Evolutionary conservation across 2,797 vertebrate species (phyloP), one percentile per base, ranked within the genome.

Genomic region (Notoglanidium macrostoma): DNA sequence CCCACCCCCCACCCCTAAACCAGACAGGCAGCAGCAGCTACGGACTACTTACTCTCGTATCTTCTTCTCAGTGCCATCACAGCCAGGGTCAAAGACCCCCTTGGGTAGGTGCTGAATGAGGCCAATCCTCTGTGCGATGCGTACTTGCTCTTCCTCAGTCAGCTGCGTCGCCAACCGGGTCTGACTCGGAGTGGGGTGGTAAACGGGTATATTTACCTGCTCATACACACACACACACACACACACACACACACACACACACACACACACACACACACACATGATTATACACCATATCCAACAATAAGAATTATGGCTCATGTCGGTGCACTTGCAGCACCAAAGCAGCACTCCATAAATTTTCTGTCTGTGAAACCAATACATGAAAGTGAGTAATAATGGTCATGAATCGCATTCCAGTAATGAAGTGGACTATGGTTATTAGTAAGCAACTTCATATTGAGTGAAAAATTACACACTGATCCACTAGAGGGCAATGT

Each of bases 71-170:
- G 96, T 96, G 92, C 96, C 96, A 12, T 97, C 96, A 89, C 96
- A 94, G 61, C 97, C 96, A 68, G 96, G 96, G 86, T 97, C 97
- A 84, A 97, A 97, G 91, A 97, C 96, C 49, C 97, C 97, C 85
- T 95, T 96, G 72, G 97, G 97, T 23, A 97, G 95, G 91, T 97
- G 97, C 92, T 97, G 97, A 91, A 97, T 97, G 91, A 97, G 97
- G 90, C 97, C 97, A 90, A 97, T 97, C 81, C 97, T 92, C 92
- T 97, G 97, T 87, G 97, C 97, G 86, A 97, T 97, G 82, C 97
- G 93, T 91, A 97, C 96, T 85, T 97, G 97, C 90, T 97, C 97
- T 91, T 97, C 97, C 86, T 97, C 97, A 0, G 97, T 97, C 91
- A 97, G 95, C 91, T 97, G 97, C 0, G 96, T 97, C 78, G 97